Conservation (phyloP, 2,113 vertebrate species). For the Pandion haliaetus region DNA sequence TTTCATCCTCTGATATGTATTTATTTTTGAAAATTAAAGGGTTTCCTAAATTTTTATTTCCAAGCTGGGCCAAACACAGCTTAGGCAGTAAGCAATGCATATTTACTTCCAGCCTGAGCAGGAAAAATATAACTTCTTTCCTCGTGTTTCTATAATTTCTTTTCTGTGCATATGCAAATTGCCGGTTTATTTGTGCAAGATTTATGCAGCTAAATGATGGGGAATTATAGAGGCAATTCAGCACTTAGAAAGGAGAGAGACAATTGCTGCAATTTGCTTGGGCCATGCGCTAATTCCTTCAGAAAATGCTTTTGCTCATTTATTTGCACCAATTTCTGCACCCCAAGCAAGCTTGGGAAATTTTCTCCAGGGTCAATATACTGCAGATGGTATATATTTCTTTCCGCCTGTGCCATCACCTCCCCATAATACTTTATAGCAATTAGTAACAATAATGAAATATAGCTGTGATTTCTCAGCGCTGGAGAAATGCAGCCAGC, state of each 20-base stretch:
- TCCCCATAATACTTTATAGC: conserved; percentile 7
- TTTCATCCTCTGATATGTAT: conserved; percentile 12
- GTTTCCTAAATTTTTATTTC: conserved; percentile 45
- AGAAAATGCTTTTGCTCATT: conserved; percentile 37
- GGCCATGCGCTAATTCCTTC: conserved; percentile 26
- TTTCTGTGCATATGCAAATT: conserved; percentile 64
- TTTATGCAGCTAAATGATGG: conserved; percentile 67
- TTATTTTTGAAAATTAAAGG: conserved; percentile 57
- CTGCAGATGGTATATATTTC: conserved; percentile 3
- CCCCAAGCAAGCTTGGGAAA: not conserved
- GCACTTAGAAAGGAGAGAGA: conserved; percentile 44
- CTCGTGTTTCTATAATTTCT: conserved; percentile 52
- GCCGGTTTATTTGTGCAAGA: conserved; percentile 53
- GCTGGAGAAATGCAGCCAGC: not conserved
- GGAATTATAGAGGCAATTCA: conserved; percentile 66
- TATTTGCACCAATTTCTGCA: conserved; percentile 10
- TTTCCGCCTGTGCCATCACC: not conserved
- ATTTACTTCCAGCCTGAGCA: conserved; percentile 9
- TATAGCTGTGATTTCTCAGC: not conserved
- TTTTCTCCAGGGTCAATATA: not conserved
- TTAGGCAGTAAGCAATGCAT: conserved; percentile 15
- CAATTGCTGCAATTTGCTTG: conserved; percentile 65
- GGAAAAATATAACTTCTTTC: conserved; percentile 37
- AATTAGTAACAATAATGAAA: conserved; percentile 60
- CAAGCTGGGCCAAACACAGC: conserved; percentile 22